Base-by-base conservation (phyloP, 2,797 vertebrate species). In the Halcyon leucocephala region DNA sequence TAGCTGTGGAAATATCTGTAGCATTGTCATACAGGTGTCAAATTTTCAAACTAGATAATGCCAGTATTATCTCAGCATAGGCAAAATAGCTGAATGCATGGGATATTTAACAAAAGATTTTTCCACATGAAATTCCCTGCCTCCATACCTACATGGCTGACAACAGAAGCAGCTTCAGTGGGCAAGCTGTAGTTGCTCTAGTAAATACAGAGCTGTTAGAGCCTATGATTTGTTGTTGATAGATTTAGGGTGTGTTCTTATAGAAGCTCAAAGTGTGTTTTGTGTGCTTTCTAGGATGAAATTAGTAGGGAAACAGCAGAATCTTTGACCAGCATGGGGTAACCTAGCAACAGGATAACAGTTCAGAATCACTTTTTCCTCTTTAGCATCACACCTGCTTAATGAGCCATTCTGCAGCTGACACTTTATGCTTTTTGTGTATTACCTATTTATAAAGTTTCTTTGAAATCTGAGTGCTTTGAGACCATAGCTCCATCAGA, bases 311-410 rank as follows among this genome's bases (percentile, higher is more conserved):
- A 79, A 79, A 60, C 37, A 55, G 64, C 14, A 46, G 71, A 64
- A 61, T 41, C 55, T 83, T 80, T 82, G 57, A 15, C 48, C 39
- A 33, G 39, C 18, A 9, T 29, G 52, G 52, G 24, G 86, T 92
- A 94, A 69, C 93, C 74, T 80, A 87, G 94, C 93, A 95, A 95
- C 93, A 73, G 67, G 60, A 44, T 48, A 82, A 67, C 29, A 42
- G 39, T 51, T n/a, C 39, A 52, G 62, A 72, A 54, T 64, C 10
- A 39, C 22, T 60, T 61, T 71, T 77, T 57, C 58, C 37, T 58
- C 35, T 83, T 79, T 24, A 84, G 64, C 48, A 44, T 82, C 41
- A 29, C 74, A 66, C 28, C 19, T 51, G 35, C 65, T 48, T 70
- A 70, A 83, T 49, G 39, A 83, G n/a, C 46, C 9, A 5, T 35